Evolutionary conservation across 2,797 vertebrate species (phyloP).

Genomic region (Coluber constrictor): DNA sequence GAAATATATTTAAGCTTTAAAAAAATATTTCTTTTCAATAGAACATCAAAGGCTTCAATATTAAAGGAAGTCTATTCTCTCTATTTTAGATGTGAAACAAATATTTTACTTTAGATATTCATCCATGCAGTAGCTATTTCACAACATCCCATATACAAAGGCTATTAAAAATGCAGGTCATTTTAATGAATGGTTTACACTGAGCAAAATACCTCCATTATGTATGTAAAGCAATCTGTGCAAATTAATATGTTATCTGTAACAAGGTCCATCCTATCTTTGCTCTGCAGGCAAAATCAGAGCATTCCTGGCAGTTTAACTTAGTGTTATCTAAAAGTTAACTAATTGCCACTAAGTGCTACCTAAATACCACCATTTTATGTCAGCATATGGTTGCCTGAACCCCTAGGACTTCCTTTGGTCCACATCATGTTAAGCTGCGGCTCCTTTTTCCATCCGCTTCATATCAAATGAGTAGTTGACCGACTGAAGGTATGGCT

Average conservation of each 20-base stretch:
- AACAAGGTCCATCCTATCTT: conserved; percentile 43
- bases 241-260: conserved; percentile 54
- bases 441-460: neutral
- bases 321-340: conserved; percentile 67
- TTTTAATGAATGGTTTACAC: conserved; percentile 38
- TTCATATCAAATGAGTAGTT: conserved; percentile 91
- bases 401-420: conserved; percentile 45
- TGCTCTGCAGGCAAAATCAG: conserved; percentile 42
- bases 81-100: conserved; percentile 52
- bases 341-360: conserved; percentile 67
- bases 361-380: conserved; percentile 66
- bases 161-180: conserved; percentile 41
- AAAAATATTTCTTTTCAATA: conserved; percentile 40
- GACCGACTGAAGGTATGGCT: conserved; percentile 94
- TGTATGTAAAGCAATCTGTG: conserved; percentile 25
- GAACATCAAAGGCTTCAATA: conserved; percentile 47
- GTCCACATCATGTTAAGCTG: conserved; percentile 31
- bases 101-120: conserved; percentile 26
- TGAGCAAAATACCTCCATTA: conserved; percentile 33
- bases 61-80: conserved; percentile 58
- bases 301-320: conserved; percentile 31
- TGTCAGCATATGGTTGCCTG: conserved; percentile 57
- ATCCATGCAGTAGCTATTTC: neutral
- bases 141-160: conserved; percentile 39
- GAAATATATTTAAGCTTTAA: conserved; percentile 38